These are phyloP conservation scores for Chalcis sispes DNA, from an alignment of 2,888 invertebrate species.

Conservation along the genomic window DNA sequence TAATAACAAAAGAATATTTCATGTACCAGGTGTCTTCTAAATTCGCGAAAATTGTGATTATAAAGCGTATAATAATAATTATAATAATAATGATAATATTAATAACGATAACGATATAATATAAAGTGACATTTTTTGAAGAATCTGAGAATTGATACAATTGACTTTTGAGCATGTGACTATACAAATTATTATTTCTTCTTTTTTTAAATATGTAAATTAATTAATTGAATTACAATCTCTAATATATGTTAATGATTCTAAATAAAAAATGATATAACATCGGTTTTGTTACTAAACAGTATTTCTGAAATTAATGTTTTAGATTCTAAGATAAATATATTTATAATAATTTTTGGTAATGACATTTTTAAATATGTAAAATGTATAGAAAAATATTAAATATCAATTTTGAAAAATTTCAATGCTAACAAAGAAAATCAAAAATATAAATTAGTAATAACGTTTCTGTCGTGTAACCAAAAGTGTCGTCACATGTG, in stretches of 20 bases:
- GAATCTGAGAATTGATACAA: constrained; percentile 7
- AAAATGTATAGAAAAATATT: no score
- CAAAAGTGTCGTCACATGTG: constrained; percentile 23
- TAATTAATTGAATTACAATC: neutral
- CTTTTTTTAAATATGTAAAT: neutral
- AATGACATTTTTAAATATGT: no score
- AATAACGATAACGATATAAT: constrained; percentile 38
- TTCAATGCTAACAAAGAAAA: neutral
- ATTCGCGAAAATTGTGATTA: constrained; percentile 60
- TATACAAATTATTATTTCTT: neutral
- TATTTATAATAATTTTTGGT: no score
- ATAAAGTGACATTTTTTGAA: constrained; percentile 33
- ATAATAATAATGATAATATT: constrained; percentile 41
- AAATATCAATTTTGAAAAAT: neutral
- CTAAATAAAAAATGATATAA: no score
- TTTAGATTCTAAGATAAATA: no score
- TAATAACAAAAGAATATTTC: constrained; percentile 60
- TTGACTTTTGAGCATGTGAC: constrained; percentile 31
- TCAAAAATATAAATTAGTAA: neutral
- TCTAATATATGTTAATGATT: no score
- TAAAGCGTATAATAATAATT: constrained; percentile 53
- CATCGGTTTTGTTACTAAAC: no score
- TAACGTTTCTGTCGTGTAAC: neutral
- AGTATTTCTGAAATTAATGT: no score
- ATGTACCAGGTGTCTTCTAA: constrained; percentile 69